Conservation (phyloP, 2,113 vertebrate species). For the Apaloderma vittatum region DNA sequence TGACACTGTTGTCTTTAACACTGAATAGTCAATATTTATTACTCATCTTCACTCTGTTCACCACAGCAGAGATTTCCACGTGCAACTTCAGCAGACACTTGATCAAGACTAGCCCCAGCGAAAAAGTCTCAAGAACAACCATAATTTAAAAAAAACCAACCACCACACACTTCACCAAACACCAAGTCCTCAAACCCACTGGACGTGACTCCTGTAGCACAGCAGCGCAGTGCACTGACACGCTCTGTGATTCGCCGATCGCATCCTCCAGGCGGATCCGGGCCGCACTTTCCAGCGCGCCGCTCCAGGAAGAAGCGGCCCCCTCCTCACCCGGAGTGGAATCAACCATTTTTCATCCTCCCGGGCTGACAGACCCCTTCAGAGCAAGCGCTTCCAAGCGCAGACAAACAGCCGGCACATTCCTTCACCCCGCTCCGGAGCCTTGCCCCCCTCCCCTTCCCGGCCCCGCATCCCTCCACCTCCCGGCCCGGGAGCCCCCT, state of each 20-base stretch:
- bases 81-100: fast-evolving
- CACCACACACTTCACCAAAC: no score
- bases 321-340: constrained; percentile 37
- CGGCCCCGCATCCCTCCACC: no score
- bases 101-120: background rate
- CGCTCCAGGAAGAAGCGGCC: background rate
- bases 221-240: fast-evolving
- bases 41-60: background rate
- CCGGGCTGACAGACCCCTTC: constrained; percentile 47
- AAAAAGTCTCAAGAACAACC: no score
- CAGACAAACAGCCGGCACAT: background rate
- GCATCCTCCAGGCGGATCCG: background rate
- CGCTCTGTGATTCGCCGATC: no score
- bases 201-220: fast-evolving
- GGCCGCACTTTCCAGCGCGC: constrained; percentile 30
- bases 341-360: constrained; percentile 69
- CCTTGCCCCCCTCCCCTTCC: background rate
- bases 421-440: background rate
- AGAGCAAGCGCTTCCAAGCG: background rate
- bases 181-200: fast-evolving
- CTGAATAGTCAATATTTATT: background rate
- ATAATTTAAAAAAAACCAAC: no score
- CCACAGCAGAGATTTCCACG: background rate
- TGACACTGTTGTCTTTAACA: background rate
- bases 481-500: no score